Evolutionary conservation across 2,113 vertebrate species (phyloP).

Genomic region (Prietella phreatophila): DNA sequence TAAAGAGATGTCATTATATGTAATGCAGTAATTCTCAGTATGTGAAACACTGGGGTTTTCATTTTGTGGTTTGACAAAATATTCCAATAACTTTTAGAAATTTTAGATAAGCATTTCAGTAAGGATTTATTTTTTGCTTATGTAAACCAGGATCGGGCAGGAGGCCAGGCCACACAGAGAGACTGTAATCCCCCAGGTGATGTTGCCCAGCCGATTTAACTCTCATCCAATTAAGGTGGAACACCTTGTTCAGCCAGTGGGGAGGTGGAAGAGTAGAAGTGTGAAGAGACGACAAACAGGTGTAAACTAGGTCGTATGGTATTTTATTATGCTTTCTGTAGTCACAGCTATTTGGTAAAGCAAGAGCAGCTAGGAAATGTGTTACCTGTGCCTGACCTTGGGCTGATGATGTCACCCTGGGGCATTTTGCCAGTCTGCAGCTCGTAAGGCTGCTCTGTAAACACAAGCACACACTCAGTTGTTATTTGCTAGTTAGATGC

Average conservation of each 20-base stretch:
- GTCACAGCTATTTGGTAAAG: background rate
- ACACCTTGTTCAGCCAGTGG: slow-evolving; percentile 41
- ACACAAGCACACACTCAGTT: slow-evolving; percentile 41
- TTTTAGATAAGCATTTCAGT: background rate
- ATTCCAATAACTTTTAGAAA: background rate
- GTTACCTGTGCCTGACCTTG: slow-evolving; percentile 56
- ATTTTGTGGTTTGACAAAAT: background rate
- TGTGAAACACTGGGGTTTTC: background rate
- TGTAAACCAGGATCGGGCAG: slow-evolving; percentile 28
- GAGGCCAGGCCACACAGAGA: slow-evolving; percentile 28
- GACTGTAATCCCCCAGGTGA: slow-evolving; percentile 60
- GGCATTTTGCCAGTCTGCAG: slow-evolving; percentile 50
- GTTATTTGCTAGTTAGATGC: slow-evolving; percentile 24
- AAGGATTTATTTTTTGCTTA: background rate
- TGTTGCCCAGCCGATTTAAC: slow-evolving; percentile 64
- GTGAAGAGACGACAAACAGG: background rate
- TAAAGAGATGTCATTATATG: background rate
- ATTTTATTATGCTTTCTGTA: background rate
- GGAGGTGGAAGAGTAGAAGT: background rate
- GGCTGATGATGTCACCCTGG: slow-evolving; percentile 59
- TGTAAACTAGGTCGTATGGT: background rate
- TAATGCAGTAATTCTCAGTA: background rate
- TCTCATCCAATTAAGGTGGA: slow-evolving; percentile 68
- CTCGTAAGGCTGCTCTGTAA: slow-evolving; percentile 55
- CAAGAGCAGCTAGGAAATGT: slow-evolving; percentile 18